phyloP scores from a whole-genome alignment of 2,888 invertebrate genomes.

The Aelia acuminata region DNA sequence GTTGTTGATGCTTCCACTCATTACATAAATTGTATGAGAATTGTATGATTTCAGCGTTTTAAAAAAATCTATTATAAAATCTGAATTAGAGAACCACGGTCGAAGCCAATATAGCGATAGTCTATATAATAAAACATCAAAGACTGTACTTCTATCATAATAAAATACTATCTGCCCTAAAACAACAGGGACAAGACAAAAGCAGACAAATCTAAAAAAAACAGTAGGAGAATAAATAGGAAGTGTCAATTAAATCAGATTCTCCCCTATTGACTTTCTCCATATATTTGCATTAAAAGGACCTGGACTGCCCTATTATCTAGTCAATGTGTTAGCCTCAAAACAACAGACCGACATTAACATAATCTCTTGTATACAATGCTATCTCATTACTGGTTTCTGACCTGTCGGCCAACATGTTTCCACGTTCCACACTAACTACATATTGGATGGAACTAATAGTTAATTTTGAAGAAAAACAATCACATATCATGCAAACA shows the following conservation, averaged over 20 bases:
- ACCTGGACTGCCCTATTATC: background rate
- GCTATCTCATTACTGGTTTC: background rate
- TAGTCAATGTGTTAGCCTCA: background rate
- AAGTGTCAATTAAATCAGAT: constrained; percentile 8
- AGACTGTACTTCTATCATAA: background rate
- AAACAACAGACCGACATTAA: background rate
- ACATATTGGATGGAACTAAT: no score
- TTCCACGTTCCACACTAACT: no score
- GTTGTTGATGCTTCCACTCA: no score
- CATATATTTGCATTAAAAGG: constrained; percentile 9
- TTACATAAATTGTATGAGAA: no score
- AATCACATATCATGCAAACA: no score
- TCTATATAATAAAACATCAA: no score
- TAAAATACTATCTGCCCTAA: background rate
- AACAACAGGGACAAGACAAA: background rate
- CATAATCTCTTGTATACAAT: constrained; percentile 23
- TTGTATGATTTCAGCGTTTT: no score
- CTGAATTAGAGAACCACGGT: no score
- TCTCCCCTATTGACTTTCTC: constrained; percentile 7
- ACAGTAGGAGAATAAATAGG: background rate
- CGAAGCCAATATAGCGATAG: no score
- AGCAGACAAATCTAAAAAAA: background rate
- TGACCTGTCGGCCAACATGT: background rate
- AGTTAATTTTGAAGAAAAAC: no score
- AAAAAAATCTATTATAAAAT: no score